Evolutionary conservation across 2,888 invertebrate species (phyloP).

Genomic region (Megaustenia siamemsis): DNA sequence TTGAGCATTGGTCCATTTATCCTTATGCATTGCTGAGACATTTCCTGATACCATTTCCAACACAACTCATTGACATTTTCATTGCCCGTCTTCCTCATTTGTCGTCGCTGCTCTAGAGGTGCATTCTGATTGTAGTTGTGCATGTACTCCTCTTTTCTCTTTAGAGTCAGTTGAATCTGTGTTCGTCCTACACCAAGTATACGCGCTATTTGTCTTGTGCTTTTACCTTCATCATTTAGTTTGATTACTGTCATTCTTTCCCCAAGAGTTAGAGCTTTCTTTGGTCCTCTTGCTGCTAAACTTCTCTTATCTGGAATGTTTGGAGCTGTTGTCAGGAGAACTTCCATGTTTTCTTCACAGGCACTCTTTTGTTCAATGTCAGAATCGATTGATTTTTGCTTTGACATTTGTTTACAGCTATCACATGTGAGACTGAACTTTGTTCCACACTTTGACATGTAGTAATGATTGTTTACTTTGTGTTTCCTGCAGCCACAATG

Average conservation of each 20-base stretch:
- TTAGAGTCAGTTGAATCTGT: slow-evolving; percentile 22
- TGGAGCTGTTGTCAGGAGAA: slow-evolving; percentile 4
- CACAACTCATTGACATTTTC: slow-evolving; percentile 17
- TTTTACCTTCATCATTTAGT: slow-evolving; percentile 11
- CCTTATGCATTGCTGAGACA: not conserved
- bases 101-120: slow-evolving; percentile 20
- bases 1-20: slow-evolving; percentile 30
- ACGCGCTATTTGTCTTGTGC: slow-evolving; percentile 16
- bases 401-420: not conserved
- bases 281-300: slow-evolving; percentile 1
- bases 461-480: not conserved
- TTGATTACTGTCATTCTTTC: slow-evolving; percentile 26
- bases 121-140: not conserved
- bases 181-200: slow-evolving; percentile 2
- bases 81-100: slow-evolving; percentile 17
- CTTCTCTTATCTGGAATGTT: not conserved
- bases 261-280: slow-evolving; percentile 6
- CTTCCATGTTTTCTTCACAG: not conserved
- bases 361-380: not conserved
- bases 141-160: slow-evolving; percentile 10
- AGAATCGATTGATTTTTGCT: not conserved
- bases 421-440: not conserved
- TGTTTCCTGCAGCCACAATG: not conserved
- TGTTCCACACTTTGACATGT: not conserved
- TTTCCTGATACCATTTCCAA: slow-evolving; percentile 22